Evolutionary conservation across 2,797 vertebrate genomes (phyloP).

Genomic region (Petrocephalus sullivani): DNA sequence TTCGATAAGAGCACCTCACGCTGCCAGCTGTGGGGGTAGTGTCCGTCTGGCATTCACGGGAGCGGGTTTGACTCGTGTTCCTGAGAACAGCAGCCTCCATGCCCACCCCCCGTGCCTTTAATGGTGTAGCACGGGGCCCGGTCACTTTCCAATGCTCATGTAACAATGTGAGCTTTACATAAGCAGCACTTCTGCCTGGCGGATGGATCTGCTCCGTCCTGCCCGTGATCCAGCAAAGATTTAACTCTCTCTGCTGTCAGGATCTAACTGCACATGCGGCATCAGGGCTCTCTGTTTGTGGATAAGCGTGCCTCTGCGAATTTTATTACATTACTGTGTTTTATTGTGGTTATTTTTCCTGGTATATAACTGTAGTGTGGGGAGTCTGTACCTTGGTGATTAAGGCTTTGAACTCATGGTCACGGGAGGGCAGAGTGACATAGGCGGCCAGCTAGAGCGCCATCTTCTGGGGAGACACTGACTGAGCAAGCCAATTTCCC

Average conservation of each 20-base stretch:
- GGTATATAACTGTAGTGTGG: slow-evolving; percentile 19
- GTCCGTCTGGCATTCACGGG: background rate
- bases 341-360: background rate
- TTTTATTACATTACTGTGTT: slow-evolving; percentile 16
- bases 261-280: background rate
- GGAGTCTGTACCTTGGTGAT: background rate
- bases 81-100: background rate
- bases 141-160: slow-evolving; percentile 19
- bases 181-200: background rate
- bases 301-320: background rate
- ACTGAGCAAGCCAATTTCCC: background rate
- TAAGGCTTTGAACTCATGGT: background rate
- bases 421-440: background rate
- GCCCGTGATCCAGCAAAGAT: background rate
- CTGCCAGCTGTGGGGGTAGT: background rate
- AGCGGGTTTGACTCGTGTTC: background rate
- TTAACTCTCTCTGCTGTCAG: background rate
- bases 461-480: background rate
- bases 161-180: slow-evolving; percentile 13
- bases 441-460: background rate
- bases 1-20: background rate
- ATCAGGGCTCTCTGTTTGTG: background rate
- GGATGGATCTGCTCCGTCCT: background rate
- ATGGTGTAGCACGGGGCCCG: background rate
- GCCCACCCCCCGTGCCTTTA: background rate